Conservation (phyloP, 2,888 invertebrate genomes). For the Lepetodrilus schrolli region DNA sequence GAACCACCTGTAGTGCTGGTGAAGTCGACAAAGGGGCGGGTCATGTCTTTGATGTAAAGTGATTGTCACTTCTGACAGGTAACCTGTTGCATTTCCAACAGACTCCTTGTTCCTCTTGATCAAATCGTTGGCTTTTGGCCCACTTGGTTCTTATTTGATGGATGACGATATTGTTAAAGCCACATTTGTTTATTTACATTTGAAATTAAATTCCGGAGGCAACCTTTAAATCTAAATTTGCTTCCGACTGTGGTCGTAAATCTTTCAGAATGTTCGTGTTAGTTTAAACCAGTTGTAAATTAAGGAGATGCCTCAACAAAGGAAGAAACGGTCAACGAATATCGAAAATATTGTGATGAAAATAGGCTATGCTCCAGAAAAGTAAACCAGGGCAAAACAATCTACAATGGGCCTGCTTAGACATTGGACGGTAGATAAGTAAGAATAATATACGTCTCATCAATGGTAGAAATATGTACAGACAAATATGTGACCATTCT, state of each 20-base stretch:
- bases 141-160: slow-evolving; percentile 7
- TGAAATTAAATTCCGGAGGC: slow-evolving; percentile 10
- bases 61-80: slow-evolving; percentile 16
- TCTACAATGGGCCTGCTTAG: too few relatives aligned
- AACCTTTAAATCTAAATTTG: slow-evolving; percentile 16
- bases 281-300: not conserved
- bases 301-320: not conserved
- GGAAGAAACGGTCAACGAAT: not conserved
- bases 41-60: not conserved
- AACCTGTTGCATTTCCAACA: slow-evolving; percentile 2
- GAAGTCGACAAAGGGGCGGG: slow-evolving; percentile 12
- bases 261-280: not conserved
- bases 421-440: too few relatives aligned
- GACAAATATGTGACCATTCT: too few relatives aligned
- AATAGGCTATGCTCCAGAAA: not conserved
- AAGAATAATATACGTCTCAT: too few relatives aligned
- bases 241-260: not conserved
- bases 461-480: too few relatives aligned
- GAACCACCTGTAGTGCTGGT: not conserved
- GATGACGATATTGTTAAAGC: slow-evolving; percentile 4
- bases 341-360: not conserved
- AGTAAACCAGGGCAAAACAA: too few relatives aligned
- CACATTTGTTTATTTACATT: slow-evolving; percentile 23
- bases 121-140: slow-evolving; percentile 5
- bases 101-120: not conserved